Base-by-base conservation (phyloP, 1,140 invertebrate species). In the Drosophila asahinai region DNA sequence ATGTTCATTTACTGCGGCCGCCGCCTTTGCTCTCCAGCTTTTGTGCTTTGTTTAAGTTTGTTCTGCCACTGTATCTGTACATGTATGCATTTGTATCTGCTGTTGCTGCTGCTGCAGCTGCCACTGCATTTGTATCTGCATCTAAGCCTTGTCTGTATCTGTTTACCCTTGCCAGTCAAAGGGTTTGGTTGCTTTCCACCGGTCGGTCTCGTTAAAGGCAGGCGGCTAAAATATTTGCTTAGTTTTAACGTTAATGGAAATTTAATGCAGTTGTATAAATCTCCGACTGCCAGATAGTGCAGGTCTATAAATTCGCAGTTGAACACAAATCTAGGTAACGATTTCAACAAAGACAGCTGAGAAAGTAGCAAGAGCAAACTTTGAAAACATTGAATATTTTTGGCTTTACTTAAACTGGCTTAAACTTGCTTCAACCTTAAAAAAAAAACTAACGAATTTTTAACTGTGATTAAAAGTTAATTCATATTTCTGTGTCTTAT, bases 81-180 rank as follows among this genome's bases (percentile, higher is more conserved):
- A 42, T 19, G 42, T 76, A 65, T 82, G 80, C 62, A 77, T 82
- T 42, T 80, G 78, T 65, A 83, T 80, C 64, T 83, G 38, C 57
- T 25, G 47, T 48, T 33, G 27, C 51, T 62, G 67, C 30, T 33
- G 33, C 68, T 76, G 61, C 65, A 15, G 47, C 19, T 47, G 63
- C 62, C 38, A 55, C 63, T 71, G 67, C 49, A 71, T 71, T 73
- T 73, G 77, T 76, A 66, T 81, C 83, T 87, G 83, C 79, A 82
- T 86, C 80, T 36, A 72, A 61, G 54, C 47, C 38, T 27, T 33
- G 67, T 60, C 70, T 73, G 38, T 38, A 22, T 73, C 47, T 73
- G 38, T 73, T 73, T 72, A 72, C 70, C 47, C 38, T 22, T 51
- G 30, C 45, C 54, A 72, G 71, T 73, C 71, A 73, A 73, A 73